phyloP scores from a whole-genome alignment of 2,113 vertebrate genomes.

The Ondatra zibethicus region DNA sequence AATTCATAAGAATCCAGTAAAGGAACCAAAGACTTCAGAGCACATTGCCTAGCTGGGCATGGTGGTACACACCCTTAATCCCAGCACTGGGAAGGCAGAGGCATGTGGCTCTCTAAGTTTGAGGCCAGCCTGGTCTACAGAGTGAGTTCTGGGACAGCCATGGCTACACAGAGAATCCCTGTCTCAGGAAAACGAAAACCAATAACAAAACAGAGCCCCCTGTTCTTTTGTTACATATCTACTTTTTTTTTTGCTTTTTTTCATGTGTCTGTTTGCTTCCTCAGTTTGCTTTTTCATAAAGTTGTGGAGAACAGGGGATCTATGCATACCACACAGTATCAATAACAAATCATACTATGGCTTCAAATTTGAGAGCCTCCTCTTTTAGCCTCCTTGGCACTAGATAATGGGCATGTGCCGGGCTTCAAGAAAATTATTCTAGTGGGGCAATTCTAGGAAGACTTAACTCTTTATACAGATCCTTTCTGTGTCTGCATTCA shows the following conservation, averaged over 20 bases:
- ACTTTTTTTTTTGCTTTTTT: not conserved
- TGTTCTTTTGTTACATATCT: not conserved
- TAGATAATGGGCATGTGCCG: not conserved
- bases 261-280: not conserved
- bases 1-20: not conserved
- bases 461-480: not conserved
- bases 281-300: not conserved
- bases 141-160: not conserved
- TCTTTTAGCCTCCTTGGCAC: not conserved
- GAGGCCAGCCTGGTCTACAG: not conserved
- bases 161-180: not conserved
- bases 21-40: not conserved
- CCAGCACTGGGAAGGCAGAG: not conserved
- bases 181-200: not conserved
- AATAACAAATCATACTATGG: not conserved
- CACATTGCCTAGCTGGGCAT: not conserved
- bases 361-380: not conserved
- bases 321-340: too few relatives aligned
- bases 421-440: not conserved
- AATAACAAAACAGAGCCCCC: not conserved
- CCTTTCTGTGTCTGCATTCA: not conserved
- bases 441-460: not conserved
- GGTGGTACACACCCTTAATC: not conserved
- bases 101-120: not conserved
- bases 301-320: not conserved